Evolutionary conservation across 2,113 vertebrate species (phyloP).

Genomic region (Hemiprocne comata): DNA sequence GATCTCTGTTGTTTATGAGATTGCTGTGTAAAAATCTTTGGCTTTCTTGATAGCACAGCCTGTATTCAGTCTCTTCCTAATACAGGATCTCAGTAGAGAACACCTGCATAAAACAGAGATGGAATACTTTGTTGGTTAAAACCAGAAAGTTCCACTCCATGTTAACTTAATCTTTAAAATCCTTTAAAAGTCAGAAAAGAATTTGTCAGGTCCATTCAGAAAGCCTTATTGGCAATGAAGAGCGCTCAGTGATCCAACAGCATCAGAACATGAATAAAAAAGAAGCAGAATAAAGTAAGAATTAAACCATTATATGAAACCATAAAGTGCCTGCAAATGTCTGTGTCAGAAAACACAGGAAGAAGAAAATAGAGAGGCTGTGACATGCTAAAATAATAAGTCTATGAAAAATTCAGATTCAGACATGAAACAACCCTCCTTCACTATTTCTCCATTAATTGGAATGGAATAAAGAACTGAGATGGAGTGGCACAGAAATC

Average conservation of each 20-base stretch:
- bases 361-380: background rate
- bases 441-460: background rate
- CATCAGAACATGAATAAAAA: background rate
- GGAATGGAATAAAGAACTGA: background rate
- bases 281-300: background rate
- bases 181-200: background rate
- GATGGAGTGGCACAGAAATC: background rate
- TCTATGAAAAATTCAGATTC: background rate
- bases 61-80: slow-evolving; percentile 80
- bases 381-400: background rate
- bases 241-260: background rate
- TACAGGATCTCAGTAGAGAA: slow-evolving; percentile 81
- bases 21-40: slow-evolving; percentile 86
- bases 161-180: background rate
- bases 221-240: too few relatives aligned
- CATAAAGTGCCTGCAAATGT: background rate
- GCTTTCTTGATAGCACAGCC: slow-evolving; percentile 86
- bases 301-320: background rate
- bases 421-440: background rate
- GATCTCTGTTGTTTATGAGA: slow-evolving; percentile 85
- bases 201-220: background rate
- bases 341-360: background rate
- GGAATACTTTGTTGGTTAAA: background rate
- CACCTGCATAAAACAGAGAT: slow-evolving; percentile 63
- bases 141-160: background rate